Conservation (phyloP, 2,888 invertebrate genomes). For the Erebia epiphron region DNA sequence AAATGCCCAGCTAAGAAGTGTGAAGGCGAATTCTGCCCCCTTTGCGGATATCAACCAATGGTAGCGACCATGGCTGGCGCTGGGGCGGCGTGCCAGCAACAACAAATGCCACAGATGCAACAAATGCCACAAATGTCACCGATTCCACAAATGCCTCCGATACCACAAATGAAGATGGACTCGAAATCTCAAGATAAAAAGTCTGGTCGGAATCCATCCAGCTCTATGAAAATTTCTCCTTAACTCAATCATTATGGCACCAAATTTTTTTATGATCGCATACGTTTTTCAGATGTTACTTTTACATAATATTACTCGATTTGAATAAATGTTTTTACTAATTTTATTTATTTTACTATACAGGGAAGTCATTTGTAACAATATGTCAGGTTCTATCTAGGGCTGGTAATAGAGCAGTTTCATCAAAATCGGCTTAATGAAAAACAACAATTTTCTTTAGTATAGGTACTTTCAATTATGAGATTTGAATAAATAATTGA, state of each 20-base stretch:
- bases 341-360: background rate
- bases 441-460: no score
- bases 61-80: slow-evolving; percentile 37
- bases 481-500: no score
- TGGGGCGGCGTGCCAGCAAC: slow-evolving; percentile 30
- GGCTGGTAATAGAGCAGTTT: no score
- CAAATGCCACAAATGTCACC: slow-evolving; percentile 2
- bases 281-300: slow-evolving; percentile 16
- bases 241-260: slow-evolving; percentile 27
- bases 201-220: slow-evolving; percentile 39
- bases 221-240: slow-evolving; percentile 47
- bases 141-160: slow-evolving; percentile 1
- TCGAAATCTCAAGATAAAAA: slow-evolving; percentile 45
- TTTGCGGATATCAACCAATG: slow-evolving; percentile 41
- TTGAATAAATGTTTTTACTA: slow-evolving; percentile 27
- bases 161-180: slow-evolving; percentile 30
- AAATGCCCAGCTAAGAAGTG: slow-evolving; percentile 47
- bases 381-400: no score
- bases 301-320: background rate
- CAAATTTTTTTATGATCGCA: background rate
- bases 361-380: no score
- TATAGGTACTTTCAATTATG: no score
- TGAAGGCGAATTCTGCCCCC: slow-evolving; percentile 44
- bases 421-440: no score
- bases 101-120: slow-evolving; percentile 16